Conservation (phyloP, 2,888 invertebrate genomes). For the Bellardia pandia region DNA sequence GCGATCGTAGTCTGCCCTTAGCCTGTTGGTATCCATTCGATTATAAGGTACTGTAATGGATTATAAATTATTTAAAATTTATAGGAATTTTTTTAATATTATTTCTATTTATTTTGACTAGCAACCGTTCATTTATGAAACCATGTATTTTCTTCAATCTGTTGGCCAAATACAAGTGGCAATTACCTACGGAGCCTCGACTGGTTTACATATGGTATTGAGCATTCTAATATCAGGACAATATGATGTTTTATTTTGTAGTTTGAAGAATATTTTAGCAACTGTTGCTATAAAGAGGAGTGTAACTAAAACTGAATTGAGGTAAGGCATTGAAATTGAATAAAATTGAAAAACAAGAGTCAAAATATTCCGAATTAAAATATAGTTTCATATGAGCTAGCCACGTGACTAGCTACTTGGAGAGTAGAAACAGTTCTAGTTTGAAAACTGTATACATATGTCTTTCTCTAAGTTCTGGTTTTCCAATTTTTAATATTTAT, state of each 20-base stretch:
- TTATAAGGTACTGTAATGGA: slow-evolving; percentile 74
- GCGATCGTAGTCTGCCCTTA: slow-evolving; percentile 79
- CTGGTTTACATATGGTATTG: slow-evolving; percentile 80
- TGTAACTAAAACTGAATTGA: slow-evolving; percentile 70
- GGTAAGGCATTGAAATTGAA: slow-evolving; percentile 65
- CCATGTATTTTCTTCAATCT: slow-evolving; percentile 79
- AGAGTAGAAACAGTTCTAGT: too few species aligned
- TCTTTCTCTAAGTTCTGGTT: too few species aligned
- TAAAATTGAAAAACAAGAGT: not conserved
- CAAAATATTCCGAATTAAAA: too few species aligned
- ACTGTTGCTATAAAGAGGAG: slow-evolving; percentile 76
- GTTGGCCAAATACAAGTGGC: slow-evolving; percentile 81
- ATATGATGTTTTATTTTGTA: slow-evolving; percentile 80
- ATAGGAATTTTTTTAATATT: not conserved
- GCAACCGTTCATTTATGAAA: slow-evolving; percentile 78
- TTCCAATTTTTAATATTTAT: too few species aligned
- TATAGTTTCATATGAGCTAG: too few species aligned
- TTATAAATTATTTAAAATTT: not conserved
- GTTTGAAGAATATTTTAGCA: slow-evolving; percentile 80
- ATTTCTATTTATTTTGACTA: slow-evolving; percentile 45
- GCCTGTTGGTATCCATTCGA: slow-evolving; percentile 82
- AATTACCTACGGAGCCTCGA: slow-evolving; percentile 78
- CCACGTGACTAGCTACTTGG: too few species aligned
- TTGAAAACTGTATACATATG: too few species aligned
- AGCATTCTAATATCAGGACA: slow-evolving; percentile 80